Conservation (phyloP, 1,140 invertebrate genomes). For the Aricia agestis region DNA sequence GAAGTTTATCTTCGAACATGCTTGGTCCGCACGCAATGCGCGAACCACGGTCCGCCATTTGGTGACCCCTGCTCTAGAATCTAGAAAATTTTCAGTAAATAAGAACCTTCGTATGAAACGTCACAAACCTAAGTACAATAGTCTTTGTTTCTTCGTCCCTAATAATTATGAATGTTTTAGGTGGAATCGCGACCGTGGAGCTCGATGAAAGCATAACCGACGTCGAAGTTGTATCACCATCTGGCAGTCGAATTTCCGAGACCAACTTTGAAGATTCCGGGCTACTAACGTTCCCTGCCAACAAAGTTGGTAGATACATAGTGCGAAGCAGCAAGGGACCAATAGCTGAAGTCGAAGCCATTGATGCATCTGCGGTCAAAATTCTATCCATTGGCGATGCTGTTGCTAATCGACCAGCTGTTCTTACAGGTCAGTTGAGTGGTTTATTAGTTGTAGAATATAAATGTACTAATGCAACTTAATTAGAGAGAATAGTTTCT, state of each 20-base stretch:
- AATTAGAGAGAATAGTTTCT: too few relatives aligned
- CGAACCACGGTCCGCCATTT: too few relatives aligned
- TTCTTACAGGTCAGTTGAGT: constrained; percentile 80
- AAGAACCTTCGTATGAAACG: too few relatives aligned
- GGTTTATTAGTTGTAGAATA: background rate
- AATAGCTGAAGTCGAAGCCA: constrained; percentile 84
- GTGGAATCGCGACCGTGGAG: constrained; percentile 76
- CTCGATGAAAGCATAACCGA: constrained; percentile 75
- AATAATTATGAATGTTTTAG: constrained; percentile 32
- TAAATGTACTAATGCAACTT: too few relatives aligned
- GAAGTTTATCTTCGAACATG: too few relatives aligned
- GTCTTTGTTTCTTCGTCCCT: too few relatives aligned
- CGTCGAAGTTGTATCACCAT: constrained; percentile 77
- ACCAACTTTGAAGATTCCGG: constrained; percentile 69
- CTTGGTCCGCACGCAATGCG: too few relatives aligned
- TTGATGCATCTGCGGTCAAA: constrained; percentile 89
- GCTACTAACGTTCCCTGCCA: constrained; percentile 75
- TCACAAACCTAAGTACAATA: too few relatives aligned
- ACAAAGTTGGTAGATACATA: constrained; percentile 74
- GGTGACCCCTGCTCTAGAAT: too few relatives aligned
- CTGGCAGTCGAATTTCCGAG: constrained; percentile 72
- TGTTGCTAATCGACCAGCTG: constrained; percentile 88
- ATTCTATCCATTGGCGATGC: constrained; percentile 88
- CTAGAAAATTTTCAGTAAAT: too few relatives aligned
- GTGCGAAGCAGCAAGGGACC: constrained; percentile 65